phyloP scores from a whole-genome alignment of 2,888 invertebrate genomes.

The Phasia obesa region DNA sequence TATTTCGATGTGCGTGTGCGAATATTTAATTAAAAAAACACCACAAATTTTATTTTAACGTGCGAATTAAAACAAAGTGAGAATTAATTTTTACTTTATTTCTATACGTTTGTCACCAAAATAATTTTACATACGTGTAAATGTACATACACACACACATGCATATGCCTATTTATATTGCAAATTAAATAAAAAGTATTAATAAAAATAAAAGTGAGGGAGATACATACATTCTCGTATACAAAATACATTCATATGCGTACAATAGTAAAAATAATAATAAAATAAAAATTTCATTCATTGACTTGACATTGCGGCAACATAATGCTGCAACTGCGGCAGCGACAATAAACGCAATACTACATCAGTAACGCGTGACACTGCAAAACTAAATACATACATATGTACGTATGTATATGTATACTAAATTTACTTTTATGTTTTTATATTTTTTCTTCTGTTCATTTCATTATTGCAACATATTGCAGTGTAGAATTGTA shows the following conservation, averaged over 20 bases:
- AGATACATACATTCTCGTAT: conserved; percentile 11
- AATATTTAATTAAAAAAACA: conserved; percentile 72
- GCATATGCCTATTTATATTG: conserved; percentile 33
- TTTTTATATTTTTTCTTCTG: background rate
- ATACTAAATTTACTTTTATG: background rate
- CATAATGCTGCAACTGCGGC: conserved; percentile 18
- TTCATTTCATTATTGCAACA: conserved; percentile 25
- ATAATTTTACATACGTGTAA: conserved; percentile 31
- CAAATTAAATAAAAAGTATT: conserved; percentile 52
- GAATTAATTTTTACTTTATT: conserved; percentile 46
- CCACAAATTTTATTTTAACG: conserved; percentile 70
- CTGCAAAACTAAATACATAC: conserved; percentile 36
- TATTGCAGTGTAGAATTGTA: conserved; percentile 19
- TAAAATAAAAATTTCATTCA: conserved; percentile 52
- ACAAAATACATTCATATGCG: conserved; percentile 10
- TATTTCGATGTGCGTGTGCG: conserved; percentile 64
- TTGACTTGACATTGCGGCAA: conserved; percentile 58
- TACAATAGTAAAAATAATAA: background rate
- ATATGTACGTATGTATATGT: too few species aligned
- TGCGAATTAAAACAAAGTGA: conserved; percentile 71
- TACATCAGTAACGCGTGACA: conserved; percentile 47
- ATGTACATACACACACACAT: background rate
- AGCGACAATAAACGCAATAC: conserved; percentile 25
- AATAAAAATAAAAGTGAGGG: conserved; percentile 60
- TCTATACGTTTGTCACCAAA: conserved; percentile 54